Percentiles rank a stretch among this genome's conserved stretches.
These are phyloP conservation scores for Apeira syringaria DNA, from an alignment of 2,888 invertebrate species.

Conservation along the genomic window DNA sequence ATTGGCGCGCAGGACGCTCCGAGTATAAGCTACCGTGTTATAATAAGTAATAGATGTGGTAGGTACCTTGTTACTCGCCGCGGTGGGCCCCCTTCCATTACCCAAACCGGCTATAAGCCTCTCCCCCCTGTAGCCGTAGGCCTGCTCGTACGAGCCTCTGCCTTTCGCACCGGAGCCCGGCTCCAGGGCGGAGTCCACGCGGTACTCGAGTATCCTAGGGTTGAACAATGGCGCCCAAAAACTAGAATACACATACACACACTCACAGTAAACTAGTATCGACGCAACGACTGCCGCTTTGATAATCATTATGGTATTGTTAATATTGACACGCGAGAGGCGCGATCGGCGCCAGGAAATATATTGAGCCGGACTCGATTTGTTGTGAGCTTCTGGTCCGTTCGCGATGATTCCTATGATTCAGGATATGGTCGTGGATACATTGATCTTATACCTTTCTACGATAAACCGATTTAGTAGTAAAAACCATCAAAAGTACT, in stretches of 20 bases:
- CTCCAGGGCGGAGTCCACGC: conserved; percentile 57
- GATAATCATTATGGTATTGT: conserved; percentile 1
- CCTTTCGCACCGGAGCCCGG: conserved; percentile 47
- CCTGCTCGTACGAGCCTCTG: conserved; percentile 43
- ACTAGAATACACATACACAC: conserved; percentile 55
- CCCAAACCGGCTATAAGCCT: conserved; percentile 60
- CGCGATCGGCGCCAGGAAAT: conserved; percentile 4
- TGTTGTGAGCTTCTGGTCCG: background rate
- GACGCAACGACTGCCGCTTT: background rate
- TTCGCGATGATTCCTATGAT: background rate
- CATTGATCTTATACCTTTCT: too few species aligned
- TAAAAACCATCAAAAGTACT: too few species aligned
- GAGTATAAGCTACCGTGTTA: too few species aligned
- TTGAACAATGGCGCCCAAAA: conserved; percentile 72
- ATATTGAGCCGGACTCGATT: conserved; percentile 1
- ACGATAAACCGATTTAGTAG: too few species aligned
- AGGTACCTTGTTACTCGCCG: too few species aligned
- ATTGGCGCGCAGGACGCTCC: too few species aligned
- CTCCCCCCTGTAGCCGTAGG: conserved; percentile 59
- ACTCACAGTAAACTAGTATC: conserved; percentile 30
- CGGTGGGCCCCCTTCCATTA: conserved; percentile 51
- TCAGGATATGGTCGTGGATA: background rate
- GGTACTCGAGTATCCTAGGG: conserved; percentile 58
- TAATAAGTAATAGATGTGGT: too few species aligned
- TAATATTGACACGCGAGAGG: background rate